phyloP scores from a whole-genome alignment of 1,140 invertebrate genomes.

The Oreohelix idahoensis region DNA sequence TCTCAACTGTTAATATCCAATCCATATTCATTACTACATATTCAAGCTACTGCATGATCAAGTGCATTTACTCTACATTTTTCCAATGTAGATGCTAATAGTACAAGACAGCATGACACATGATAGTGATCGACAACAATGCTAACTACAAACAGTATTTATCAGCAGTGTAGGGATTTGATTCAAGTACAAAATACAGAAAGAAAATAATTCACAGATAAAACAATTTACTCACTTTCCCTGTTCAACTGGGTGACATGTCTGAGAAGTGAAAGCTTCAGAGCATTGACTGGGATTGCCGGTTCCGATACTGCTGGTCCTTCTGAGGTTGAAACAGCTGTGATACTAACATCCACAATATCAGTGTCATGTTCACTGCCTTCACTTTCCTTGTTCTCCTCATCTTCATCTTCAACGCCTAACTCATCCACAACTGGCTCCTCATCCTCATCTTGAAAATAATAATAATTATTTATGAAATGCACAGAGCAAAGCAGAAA shows the following conservation, averaged over 20 bases:
- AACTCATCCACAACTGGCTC: slow-evolving; percentile 39
- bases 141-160: too few relatives aligned
- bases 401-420: slow-evolving; percentile 47
- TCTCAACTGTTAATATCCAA: too few relatives aligned
- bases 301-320: slow-evolving; percentile 5
- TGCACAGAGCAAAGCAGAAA: too few relatives aligned
- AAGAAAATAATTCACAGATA: too few relatives aligned
- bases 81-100: too few relatives aligned
- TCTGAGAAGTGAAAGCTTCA: slow-evolving; percentile 3
- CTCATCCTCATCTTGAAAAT: slow-evolving; percentile 45
- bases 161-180: too few relatives aligned
- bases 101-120: too few relatives aligned
- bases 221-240: slow-evolving; percentile 23
- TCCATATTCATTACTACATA: too few relatives aligned
- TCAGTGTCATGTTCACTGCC: slow-evolving; percentile 55
- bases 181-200: too few relatives aligned
- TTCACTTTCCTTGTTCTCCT: slow-evolving; percentile 40
- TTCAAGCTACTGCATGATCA: too few relatives aligned
- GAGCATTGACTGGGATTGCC: not conserved
- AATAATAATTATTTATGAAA: not conserved
- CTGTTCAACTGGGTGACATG: slow-evolving; percentile 36
- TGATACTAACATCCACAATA: slow-evolving; percentile 49
- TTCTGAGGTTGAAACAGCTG: slow-evolving; percentile 33
- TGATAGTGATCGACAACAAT: too few relatives aligned
- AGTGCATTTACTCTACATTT: too few relatives aligned